Evolutionary conservation across 2,797 vertebrate genomes (phyloP), one percentile per base, ranked within the genome.

Genomic region (Chloroceryle amazona): DNA sequence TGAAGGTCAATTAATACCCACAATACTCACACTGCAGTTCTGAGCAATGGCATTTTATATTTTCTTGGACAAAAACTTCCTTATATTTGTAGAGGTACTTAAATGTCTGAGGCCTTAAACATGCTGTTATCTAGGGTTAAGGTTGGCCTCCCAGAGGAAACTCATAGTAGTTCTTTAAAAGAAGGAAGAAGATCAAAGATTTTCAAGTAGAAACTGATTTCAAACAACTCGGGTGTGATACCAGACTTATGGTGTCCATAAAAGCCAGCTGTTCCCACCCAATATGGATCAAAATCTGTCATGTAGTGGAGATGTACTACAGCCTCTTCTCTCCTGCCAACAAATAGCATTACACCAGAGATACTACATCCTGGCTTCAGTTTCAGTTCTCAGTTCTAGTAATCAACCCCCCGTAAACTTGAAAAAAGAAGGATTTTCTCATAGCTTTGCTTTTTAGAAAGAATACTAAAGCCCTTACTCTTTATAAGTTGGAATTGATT

Each of bases 191-290:
- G 2, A 54, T 5, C 7, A 23, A 49, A 83, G 14, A 35, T 46
- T 74, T 71, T 58, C 61, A 61, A 72, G 31, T 23, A 39, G 12
- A 10, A 91, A 44, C 37, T 71, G 3, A 31, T 37, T 79, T 54
- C 37, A n/a, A 29, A 73, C 23, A 26, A 46, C 20, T 35, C 14
- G 9, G 89, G 16, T 7, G 16, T 7, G 7, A 26, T 6, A 66
- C 19, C 55, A 76, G n/a, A 35, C 8, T 31, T 23, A 11, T 0
- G 3, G 2, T 9, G 16, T 10, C 29, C 21, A 21, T 9, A 73
- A 54, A 62, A 54, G 31, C 11, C 52, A 57, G 52, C 4, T 55
- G 7, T 39, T 44, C 25, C 58, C 71, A 66, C 9, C 5, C 47
- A 41, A 1, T 2, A 41, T 79, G 31, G 28, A 75, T 35, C 28